phyloP scores from a whole-genome alignment of 2,888 invertebrate genomes.

The Leucoptera coffeella region DNA sequence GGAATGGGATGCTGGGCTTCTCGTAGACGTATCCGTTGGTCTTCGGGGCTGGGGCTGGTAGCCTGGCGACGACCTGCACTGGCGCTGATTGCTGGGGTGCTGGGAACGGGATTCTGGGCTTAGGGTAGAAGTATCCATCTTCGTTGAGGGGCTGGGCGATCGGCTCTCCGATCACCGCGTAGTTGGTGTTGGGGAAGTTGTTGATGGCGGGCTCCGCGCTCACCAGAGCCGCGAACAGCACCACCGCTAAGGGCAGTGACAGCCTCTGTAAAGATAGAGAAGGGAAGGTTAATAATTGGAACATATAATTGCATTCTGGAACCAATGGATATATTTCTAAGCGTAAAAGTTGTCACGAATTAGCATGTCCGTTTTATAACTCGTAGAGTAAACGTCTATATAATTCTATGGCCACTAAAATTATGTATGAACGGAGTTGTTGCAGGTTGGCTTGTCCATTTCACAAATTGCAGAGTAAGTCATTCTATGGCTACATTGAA shows the following conservation, averaged over 20 bases:
- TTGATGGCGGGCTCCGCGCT: constrained; percentile 33
- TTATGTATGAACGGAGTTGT: no score
- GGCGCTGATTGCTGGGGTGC: constrained; percentile 9
- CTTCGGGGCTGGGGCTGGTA: constrained; percentile 5
- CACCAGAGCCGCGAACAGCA: constrained; percentile 31
- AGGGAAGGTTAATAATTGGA: no score
- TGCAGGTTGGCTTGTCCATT: no score
- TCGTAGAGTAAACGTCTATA: no score
- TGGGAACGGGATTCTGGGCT: constrained; percentile 34
- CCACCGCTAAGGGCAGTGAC: constrained; percentile 39
- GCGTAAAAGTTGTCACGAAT: no score
- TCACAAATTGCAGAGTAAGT: no score
- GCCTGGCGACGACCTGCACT: constrained; percentile 8
- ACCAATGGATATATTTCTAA: no score
- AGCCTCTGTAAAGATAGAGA: constrained; percentile 48
- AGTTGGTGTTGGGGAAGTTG: constrained; percentile 26
- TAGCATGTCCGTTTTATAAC: no score
- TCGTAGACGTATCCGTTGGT: not conserved
- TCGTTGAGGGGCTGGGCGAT: constrained; percentile 30
- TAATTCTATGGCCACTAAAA: no score
- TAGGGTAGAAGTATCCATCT: constrained; percentile 44
- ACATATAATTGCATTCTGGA: no score
- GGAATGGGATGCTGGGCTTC: not conserved
- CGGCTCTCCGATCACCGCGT: constrained; percentile 28
- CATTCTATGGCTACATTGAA: no score